phyloP scores from a whole-genome alignment of 2,797 vertebrate species.

The Antennarius maculatus region DNA sequence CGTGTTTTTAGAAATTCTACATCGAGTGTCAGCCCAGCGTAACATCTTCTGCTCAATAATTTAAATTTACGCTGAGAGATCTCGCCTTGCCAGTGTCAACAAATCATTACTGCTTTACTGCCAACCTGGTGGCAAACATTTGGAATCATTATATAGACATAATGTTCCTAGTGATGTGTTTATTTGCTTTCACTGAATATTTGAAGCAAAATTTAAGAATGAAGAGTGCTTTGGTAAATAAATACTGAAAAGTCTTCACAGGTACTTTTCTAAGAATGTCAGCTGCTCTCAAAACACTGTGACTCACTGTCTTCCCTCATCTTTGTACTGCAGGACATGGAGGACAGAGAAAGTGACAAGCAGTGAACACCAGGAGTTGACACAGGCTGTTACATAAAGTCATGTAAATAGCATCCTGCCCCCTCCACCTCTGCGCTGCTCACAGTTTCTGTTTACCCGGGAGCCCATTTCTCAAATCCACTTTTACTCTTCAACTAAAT shows the following conservation, averaged over 20 bases:
- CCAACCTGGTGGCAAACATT: constrained; percentile 43
- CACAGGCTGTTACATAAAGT: constrained; percentile 57
- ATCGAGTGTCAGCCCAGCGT: constrained; percentile 30
- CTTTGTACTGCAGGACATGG: constrained; percentile 19
- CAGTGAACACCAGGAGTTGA: constrained; percentile 37
- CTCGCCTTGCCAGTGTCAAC: constrained; percentile 29
- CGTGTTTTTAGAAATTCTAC: not conserved
- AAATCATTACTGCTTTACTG: constrained; percentile 32
- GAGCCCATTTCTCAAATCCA: constrained; percentile 56
- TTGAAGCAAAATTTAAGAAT: not conserved
- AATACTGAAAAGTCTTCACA: not conserved
- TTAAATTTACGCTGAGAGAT: constrained; percentile 44
- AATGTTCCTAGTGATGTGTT: constrained; percentile 30
- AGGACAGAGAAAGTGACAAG: constrained; percentile 55
- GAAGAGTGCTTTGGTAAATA: constrained; percentile 1
- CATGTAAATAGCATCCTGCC: constrained; percentile 56
- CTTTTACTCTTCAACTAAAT: constrained; percentile 55
- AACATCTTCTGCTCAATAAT: constrained; percentile 36
- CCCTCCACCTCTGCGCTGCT: constrained; percentile 35
- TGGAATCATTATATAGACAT: constrained; percentile 37
- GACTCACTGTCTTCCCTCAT: constrained; percentile 30
- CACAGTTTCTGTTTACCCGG: constrained; percentile 26
- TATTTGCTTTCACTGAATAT: constrained; percentile 19
- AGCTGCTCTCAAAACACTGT: not conserved
- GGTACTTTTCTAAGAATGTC: constrained; percentile 1